These are phyloP conservation scores for Butorides virescens DNA, from an alignment of 2,113 vertebrate species.

Conservation along the genomic window DNA sequence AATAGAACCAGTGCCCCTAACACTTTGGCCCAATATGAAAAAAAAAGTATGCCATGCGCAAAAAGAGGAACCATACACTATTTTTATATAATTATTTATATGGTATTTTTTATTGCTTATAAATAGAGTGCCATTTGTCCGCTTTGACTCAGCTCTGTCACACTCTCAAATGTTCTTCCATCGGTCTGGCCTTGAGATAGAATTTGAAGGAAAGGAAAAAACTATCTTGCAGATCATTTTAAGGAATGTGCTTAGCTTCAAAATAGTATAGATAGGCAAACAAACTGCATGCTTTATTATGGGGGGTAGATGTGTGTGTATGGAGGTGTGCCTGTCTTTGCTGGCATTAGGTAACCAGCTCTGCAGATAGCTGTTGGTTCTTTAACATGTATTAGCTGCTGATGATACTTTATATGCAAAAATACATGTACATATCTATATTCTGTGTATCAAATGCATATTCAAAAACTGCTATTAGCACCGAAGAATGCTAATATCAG, in stretches of 20 bases:
- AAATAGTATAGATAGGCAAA: neutral
- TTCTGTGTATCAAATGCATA: neutral
- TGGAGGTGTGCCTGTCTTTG: rapidly evolving
- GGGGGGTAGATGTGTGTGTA: too few species aligned
- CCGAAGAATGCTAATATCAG: neutral
- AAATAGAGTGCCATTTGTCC: neutral
- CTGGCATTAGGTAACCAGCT: neutral
- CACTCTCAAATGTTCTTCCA: neutral
- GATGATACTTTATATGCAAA: neutral
- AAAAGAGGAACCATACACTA: neutral
- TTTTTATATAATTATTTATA: neutral
- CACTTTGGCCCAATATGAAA: neutral
- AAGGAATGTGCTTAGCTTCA: neutral
- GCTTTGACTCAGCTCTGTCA: neutral
- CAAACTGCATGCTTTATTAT: neutral
- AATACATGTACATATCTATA: neutral
- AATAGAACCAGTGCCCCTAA: neutral
- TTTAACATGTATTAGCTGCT: neutral
- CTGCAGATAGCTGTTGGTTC: neutral
- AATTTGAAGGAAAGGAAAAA: neutral
- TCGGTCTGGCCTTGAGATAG: neutral
- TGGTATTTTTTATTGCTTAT: neutral
- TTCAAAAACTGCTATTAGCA: neutral
- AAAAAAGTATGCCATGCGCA: neutral
- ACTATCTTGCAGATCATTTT: neutral